Conservation (phyloP, 2,797 vertebrate species). For the Erpetoichthys calabaricus region DNA sequence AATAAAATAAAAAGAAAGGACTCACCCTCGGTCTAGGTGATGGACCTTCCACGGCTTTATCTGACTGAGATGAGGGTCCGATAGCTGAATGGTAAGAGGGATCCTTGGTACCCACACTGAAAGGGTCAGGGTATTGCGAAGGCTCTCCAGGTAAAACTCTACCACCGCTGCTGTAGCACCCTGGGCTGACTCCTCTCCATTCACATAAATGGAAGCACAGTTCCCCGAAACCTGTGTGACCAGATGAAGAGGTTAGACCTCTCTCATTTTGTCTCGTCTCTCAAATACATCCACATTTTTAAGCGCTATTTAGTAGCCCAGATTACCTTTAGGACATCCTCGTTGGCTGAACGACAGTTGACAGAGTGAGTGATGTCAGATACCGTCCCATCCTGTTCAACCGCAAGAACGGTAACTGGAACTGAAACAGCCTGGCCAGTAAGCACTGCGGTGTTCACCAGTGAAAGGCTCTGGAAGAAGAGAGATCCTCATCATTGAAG, state of each 20-base stretch:
- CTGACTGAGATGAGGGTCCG: constrained; percentile 43
- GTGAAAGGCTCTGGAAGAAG: constrained; percentile 33
- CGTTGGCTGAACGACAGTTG: constrained; percentile 38
- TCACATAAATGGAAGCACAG: constrained; percentile 45
- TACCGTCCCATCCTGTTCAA: constrained; percentile 33
- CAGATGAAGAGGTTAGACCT: not conserved
- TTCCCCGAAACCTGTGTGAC: constrained; percentile 40
- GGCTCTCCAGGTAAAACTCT: constrained; percentile 38
- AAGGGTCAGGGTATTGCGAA: constrained; percentile 38
- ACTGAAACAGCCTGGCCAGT: constrained; percentile 38
- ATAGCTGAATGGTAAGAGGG: constrained; percentile 39
- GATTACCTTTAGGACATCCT: constrained; percentile 43
- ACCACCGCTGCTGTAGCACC: constrained; percentile 42
- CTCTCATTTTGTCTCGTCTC: no score
- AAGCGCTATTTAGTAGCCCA: no score
- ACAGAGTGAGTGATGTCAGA: constrained; percentile 46
- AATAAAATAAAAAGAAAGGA: not conserved
- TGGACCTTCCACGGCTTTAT: constrained; percentile 43
- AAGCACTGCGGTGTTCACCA: constrained; percentile 55
- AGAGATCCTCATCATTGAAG: not conserved
- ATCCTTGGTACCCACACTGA: constrained; percentile 47
- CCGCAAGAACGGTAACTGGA: constrained; percentile 37
- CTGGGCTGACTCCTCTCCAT: constrained; percentile 48
- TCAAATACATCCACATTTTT: no score
- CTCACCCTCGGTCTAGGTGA: constrained; percentile 21